A percentile compares a stretch with the other conserved stretches of the same genome.
phyloP scores from a whole-genome alignment of 2,113 vertebrate species.

The Electrona antarctica region DNA sequence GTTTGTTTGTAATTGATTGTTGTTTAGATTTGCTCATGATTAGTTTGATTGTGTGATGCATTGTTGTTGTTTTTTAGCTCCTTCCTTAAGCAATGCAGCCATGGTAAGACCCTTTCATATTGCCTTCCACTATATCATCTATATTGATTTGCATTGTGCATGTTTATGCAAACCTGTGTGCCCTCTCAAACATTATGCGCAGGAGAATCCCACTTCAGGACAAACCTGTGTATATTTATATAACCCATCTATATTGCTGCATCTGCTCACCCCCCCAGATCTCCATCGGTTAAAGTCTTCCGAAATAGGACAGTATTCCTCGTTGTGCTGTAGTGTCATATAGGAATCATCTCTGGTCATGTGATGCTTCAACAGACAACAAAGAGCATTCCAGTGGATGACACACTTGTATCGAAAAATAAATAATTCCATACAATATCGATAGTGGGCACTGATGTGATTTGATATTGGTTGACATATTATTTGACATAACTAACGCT shows the following conservation, averaged over 20 bases:
- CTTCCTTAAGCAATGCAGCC: too few relatives aligned
- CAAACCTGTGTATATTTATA: conserved; percentile 24
- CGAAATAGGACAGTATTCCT: conserved; percentile 20
- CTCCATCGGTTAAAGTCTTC: conserved; percentile 17
- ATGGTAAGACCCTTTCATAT: too few relatives aligned
- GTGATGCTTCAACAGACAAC: conserved; percentile 22
- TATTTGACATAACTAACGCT: not conserved
- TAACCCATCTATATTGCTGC: conserved; percentile 17
- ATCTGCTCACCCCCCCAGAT: conserved; percentile 5
- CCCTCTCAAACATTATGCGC: too few relatives aligned
- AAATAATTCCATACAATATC: too few relatives aligned
- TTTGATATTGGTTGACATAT: not conserved
- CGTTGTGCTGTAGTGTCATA: conserved; percentile 5
- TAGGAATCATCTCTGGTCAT: conserved; percentile 24
- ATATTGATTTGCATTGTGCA: too few relatives aligned
- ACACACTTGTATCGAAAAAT: not conserved
- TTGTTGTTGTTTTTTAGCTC: too few relatives aligned
- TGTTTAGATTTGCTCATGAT: too few relatives aligned
- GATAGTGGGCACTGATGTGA: not conserved
- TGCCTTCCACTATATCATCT: too few relatives aligned
- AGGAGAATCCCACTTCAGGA: not conserved
- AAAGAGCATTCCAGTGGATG: not conserved
- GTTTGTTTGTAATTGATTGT: too few relatives aligned
- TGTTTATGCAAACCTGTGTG: too few relatives aligned
- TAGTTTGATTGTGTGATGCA: too few relatives aligned